These are phyloP conservation scores for Agapostemon virescens DNA, from an alignment of 2,888 invertebrate species.

Conservation along the genomic window DNA sequence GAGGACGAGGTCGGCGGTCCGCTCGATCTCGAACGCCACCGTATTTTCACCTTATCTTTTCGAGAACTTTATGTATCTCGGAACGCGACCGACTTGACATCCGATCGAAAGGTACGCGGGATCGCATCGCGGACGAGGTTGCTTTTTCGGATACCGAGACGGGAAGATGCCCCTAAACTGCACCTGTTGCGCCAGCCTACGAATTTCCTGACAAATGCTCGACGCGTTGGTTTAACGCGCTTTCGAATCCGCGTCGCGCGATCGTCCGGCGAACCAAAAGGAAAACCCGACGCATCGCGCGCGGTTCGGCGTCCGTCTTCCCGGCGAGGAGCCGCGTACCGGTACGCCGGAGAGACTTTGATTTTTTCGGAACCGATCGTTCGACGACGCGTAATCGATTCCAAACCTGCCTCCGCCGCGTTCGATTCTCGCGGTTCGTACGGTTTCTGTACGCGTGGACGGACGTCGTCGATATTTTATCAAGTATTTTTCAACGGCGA, in stretches of 20 bases:
- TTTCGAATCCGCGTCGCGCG: slow-evolving; percentile 35
- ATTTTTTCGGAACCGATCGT: slow-evolving; percentile 15
- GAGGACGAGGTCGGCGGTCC: not conserved
- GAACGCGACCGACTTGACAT: slow-evolving; percentile 2
- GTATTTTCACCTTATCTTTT: not conserved
- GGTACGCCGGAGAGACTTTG: not conserved
- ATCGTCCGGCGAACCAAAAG: slow-evolving; percentile 28
- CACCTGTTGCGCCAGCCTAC: slow-evolving; percentile 66
- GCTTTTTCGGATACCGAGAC: slow-evolving; percentile 55
- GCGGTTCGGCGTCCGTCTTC: not conserved
- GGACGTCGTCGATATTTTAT: not conserved
- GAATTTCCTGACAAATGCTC: slow-evolving; percentile 66
- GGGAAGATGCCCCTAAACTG: slow-evolving; percentile 62
- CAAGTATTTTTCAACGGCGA: slow-evolving; percentile 5
- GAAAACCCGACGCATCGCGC: not conserved
- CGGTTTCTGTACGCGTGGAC: not conserved
- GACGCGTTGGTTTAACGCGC: slow-evolving; percentile 50
- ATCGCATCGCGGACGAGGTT: slow-evolving; percentile 43
- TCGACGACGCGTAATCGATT: slow-evolving; percentile 7
- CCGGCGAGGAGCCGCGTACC: not conserved
- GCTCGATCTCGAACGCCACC: not conserved
- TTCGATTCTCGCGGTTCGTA: not conserved
- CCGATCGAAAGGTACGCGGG: slow-evolving; percentile 29
- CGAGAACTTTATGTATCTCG: not conserved
- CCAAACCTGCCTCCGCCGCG: not conserved